phyloP scores from a whole-genome alignment of 2,888 invertebrate genomes.

The Ptychoptera contaminata region DNA sequence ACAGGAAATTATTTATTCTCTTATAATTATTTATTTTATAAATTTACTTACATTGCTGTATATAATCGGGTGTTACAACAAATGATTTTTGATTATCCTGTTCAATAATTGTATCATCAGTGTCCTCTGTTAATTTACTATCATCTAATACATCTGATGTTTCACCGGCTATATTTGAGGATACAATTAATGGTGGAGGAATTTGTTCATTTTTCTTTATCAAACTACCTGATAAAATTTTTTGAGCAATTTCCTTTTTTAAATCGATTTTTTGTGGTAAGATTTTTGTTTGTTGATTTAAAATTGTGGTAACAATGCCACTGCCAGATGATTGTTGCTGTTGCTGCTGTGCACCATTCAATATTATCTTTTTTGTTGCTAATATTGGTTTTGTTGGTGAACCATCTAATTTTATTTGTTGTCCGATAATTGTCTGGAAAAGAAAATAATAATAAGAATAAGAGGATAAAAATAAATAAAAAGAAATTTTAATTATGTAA shows the following conservation, averaged over 20 bases:
- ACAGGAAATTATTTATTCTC: neutral
- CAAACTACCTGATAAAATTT: neutral
- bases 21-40: neutral
- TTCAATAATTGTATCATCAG: conserved; percentile 4
- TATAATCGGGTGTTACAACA: conserved; percentile 80
- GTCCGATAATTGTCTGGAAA: neutral
- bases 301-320: too few relatives aligned
- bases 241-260: neutral
- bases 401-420: neutral
- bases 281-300: conserved; percentile 2
- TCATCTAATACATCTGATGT: conserved; percentile 4
- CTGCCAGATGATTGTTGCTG: conserved; percentile 26
- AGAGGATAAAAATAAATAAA: neutral
- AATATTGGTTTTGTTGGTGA: conserved; percentile 1
- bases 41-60: conserved; percentile 69
- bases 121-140: conserved; percentile 3
- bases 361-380: conserved; percentile 9
- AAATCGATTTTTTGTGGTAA: neutral
- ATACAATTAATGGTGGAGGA: too few relatives aligned
- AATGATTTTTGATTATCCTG: conserved; percentile 35
- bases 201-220: too few relatives aligned
- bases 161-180: conserved; percentile 1
- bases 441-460: too few relatives aligned
- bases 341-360: conserved; percentile 16
- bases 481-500: conserved; percentile 1